Base-by-base conservation (phyloP, 1,140 invertebrate genomes). In the Drosophila bifasciata region DNA sequence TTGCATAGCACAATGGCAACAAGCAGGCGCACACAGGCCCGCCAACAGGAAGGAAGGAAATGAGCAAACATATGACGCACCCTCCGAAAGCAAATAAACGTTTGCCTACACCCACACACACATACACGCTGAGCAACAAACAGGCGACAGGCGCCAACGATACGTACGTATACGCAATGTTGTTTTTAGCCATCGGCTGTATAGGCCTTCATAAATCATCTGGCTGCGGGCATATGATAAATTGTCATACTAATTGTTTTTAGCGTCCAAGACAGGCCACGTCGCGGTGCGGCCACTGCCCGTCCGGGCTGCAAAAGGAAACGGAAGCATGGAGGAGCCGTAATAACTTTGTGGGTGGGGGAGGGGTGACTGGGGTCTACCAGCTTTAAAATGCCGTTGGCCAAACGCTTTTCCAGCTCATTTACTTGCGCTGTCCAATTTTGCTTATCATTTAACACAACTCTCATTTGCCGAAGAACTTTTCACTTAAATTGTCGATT, bases 221-320 rank as follows among this genome's bases (percentile, higher is more conserved):
- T 44, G 70, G 68, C 64, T 76, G 67, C 63, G 71, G 75, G 80
- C 80, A 67, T 79, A 90, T 89, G 85, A 89, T 89, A 89, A 89
- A 89, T 89, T 89, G 86, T 86, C 86, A 86, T 90, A 89, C 86
- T 89, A 89, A 89, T 89, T 89, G 86, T 89, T 89, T 89, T 89
- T 76, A 81, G 68, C 84, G 79, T 76, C 77, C 75, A 69, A 71
- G 81, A 75, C 77, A 86, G 61, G 61, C 44, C 62, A 41, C 70
- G 46, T 45, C 32, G 39, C 55, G 48, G 36, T 40, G 59, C 57
- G 70, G 69, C 44, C 70, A 50, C 59, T 43, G 40, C 25, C n/a
- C 19, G 40, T 25, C n/a, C 19, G 28, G 9, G 41, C 21, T n/a
- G n/a, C 45, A 28, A 8, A 32, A 28, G 5, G 9, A 9, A 28